Evolutionary conservation across 2,113 vertebrate species (phyloP), one percentile per base, ranked within the genome.

Genomic region (Lophotis ruficrista): DNA sequence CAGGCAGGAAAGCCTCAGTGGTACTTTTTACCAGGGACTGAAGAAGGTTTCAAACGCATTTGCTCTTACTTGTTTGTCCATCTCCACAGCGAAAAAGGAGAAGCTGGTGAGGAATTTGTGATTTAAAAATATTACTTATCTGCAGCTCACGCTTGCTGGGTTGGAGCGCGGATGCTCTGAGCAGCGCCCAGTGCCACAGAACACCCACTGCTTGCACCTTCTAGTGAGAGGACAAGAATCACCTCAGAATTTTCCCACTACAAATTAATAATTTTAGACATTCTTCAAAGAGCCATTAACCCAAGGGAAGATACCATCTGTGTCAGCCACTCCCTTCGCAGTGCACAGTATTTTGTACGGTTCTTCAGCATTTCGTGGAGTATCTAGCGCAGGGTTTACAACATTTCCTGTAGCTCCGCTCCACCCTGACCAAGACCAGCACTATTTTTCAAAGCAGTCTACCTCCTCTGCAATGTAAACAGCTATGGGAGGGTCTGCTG

Each of bases 391-490:
- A 54, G 72, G 93, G 95, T 97, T 94, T 89, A 93, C 93, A 95
- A 96, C 68, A 83, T 56, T 98, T 98, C 97, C 97, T 97, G 96
- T 58, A 90, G 61, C 69, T 66, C 87, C 88, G 58, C 90, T 93
- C 97, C 97, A 96, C 97, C 93, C 94, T 77, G 78, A 94, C 77
- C 56, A 45, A 75, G 58, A 94, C n/a, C 54, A 94, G 76, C 60
- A 87, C 65, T 87, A 14, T 17, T 65, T 91, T 83, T 79, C 60
- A 69, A 91, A 53, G 45, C 93, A 53, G 73, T 54, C 80, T 48
- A 48, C 30, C 76, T 80, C 70, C 71, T 62, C 78, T 80, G 61
- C 71, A 70, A 43, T 14, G 22, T 28, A 95, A 91, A 96, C 48
- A 90, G 91, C 96, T 82, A 81, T 4, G n/a, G 72, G 83, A 77